Evolutionary conservation across 2,888 invertebrate species (phyloP).

Genomic region (Panzeria rudis): DNA sequence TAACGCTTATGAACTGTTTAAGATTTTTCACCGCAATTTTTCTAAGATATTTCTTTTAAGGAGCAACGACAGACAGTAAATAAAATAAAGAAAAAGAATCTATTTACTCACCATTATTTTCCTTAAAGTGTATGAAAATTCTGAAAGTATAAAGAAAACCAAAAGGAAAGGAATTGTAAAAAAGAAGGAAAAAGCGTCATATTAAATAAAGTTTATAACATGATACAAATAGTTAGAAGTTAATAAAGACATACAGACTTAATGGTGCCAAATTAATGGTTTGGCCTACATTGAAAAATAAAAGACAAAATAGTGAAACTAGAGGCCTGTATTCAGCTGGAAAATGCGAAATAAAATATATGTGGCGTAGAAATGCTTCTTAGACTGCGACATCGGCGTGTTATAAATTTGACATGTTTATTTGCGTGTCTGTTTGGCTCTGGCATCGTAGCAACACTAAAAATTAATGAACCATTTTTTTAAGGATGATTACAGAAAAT

Average conservation of each 20-base stretch:
- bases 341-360: too few relatives aligned
- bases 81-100: not conserved
- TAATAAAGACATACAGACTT: conserved; percentile 28
- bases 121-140: not conserved
- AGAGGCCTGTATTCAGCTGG: too few relatives aligned
- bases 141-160: not conserved
- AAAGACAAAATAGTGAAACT: too few relatives aligned
- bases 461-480: too few relatives aligned
- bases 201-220: conserved; percentile 2
- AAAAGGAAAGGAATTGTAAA: conserved; percentile 1
- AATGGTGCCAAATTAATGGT: conserved; percentile 54
- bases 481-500: too few relatives aligned
- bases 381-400: too few relatives aligned
- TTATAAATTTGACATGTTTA: too few relatives aligned
- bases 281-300: conserved; percentile 1
- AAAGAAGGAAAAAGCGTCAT: not conserved
- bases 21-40: not conserved
- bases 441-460: too few relatives aligned
- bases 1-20: conserved; percentile 34
- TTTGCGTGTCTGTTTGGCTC: too few relatives aligned
- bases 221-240: not conserved
- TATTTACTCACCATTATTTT: conserved; percentile 11
- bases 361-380: too few relatives aligned
- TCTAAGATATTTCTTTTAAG: not conserved
- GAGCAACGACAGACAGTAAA: not conserved